Base-by-base conservation (phyloP, 2,113 vertebrate genomes). In the Glaucomys volans region DNA sequence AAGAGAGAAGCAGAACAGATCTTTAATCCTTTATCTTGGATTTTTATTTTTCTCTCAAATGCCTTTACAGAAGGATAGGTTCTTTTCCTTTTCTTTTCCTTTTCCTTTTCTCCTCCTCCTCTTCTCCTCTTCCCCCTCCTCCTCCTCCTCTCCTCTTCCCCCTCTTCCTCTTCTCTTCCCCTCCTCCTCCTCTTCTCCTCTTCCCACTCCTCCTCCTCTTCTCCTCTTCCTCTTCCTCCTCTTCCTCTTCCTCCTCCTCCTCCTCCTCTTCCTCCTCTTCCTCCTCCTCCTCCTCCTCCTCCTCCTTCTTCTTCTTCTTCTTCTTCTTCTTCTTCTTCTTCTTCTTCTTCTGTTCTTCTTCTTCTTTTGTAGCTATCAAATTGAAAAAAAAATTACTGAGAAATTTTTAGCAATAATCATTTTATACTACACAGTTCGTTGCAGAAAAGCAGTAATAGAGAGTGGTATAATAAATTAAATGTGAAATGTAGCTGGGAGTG, bases 341-440 rank as follows among this genome's bases (percentile, higher is more conserved):
- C 44, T 24, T 18, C 5, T 2, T 57, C 54, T 7, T 57, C 50
- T 50, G 10, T 11, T 14, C 50, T 75, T 67, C 77, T 83, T 47
- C 22, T 35, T 37, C n/a, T 88, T 79, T 47, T 74, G 4, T 92
- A 97, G 82, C 81, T 96, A 89, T 97, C 94, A 98, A 97, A 93
- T 97, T 97, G 96, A 35, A 83, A 87, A 82, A 92, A 97, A 98
- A 97, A 97, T 91, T 88, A 96, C 62, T 35, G 90, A 97, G 95
- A 98, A 98, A 98, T 98, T 95, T 98, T 98, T 98, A 98, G 98
- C 97, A 98, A 98, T 98, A 98, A 98, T 98, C 97, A 98, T 98
- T 98, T 98, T 97, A 97, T 44, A 95, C 91, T 72, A 28, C 96
- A 98, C 97, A 97, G 96, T 98, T 98, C 97, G 98, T 98, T 98